These are phyloP conservation scores for Hemicentrotus pulcherrimus DNA, from an alignment of 35 echinoderm and acorn worm species.

Conservation along the genomic window DNA sequence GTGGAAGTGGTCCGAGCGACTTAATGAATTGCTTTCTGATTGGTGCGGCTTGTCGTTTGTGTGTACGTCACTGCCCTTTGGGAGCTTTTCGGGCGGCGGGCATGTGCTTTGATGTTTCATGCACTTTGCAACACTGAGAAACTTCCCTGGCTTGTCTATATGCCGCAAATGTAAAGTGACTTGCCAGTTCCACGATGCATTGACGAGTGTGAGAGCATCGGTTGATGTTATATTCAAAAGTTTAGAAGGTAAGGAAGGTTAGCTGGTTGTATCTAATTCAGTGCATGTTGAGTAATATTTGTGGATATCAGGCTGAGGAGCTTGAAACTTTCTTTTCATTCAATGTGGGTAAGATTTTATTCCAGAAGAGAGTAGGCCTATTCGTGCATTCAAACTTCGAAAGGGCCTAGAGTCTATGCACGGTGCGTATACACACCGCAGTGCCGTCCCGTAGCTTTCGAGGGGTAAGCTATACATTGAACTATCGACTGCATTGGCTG, in stretches of 20 bases:
- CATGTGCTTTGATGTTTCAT: slow-evolving; percentile 99
- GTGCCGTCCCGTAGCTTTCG: slow-evolving; percentile 30
- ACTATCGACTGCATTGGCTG: not conserved
- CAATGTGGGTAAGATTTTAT: not conserved
- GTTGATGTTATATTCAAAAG: not conserved
- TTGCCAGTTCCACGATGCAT: slow-evolving; percentile 26
- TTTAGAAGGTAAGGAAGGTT: slow-evolving; percentile 25
- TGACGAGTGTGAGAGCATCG: not conserved
- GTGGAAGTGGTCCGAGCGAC: slow-evolving; percentile 19
- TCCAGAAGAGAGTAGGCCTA: not conserved
- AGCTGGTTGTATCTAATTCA: not conserved
- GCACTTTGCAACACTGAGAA: slow-evolving; percentile 93
- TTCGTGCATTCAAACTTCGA: not conserved
- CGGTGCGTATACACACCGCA: not conserved
- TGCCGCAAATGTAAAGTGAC: slow-evolving; percentile 21
- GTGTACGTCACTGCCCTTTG: slow-evolving; percentile 99
- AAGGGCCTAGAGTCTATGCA: not conserved
- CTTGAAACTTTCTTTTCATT: not conserved
- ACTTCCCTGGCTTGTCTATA: slow-evolving; percentile 35
- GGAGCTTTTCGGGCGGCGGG: slow-evolving; percentile 97
- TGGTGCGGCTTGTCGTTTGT: slow-evolving; percentile 98
- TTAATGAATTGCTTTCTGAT: slow-evolving; percentile 70
- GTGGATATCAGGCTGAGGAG: not conserved
- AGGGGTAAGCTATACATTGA: not conserved
- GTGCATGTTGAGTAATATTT: not conserved